Evolutionary conservation across 2,113 vertebrate species (phyloP), one percentile per base, ranked within the genome.

Genomic region (Pangasianodon gigas): DNA sequence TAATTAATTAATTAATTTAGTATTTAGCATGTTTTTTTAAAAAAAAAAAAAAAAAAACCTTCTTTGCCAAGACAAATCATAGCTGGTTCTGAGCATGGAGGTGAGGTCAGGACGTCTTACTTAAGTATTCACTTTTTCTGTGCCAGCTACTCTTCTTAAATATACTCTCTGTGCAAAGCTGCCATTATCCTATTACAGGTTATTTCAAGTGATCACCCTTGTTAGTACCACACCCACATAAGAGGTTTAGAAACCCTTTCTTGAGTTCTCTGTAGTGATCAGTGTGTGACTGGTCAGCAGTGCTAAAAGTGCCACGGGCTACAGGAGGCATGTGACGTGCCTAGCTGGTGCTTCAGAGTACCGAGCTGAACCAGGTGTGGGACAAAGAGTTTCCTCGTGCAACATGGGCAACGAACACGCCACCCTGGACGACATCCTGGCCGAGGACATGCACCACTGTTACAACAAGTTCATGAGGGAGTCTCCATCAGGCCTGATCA

Each of bases 401-500:
- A 51, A 51, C 54, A 92, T 91, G 91, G 91, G 88, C 24, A 91
- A 91, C 90, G 67, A 90, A 1, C 88, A 92, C 37, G 1, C 94
- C 5, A 95, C 93, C 48, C 93, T 94, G 91, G 93, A 94, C 37
- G 95, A 96, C 44, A 91, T 95, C 89, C 71, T 96, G 94, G 91
- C 94, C 56, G 92, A 95, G 77, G 95, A 98, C 91, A 96, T 96
- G 95, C 96, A 96, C 92, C 93, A 96, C 92, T 97, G 96, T 95
- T 97, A 97, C 92, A 96, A 95, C 87, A 97, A 97, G 94, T 98
- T 97, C 92, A 97, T 97, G 96, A 95, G 19, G 89, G 96, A 98
- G 91, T 97, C 97, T 60, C 96, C 97, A 10, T 96, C 96, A 0
- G 95, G 96, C 9, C 94, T 96, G 84, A 96, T 98, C 91, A 97